Evolutionary conservation across 2,797 vertebrate genomes (phyloP), one percentile per base, ranked within the genome.

Genomic region (Apogon talboti): DNA sequence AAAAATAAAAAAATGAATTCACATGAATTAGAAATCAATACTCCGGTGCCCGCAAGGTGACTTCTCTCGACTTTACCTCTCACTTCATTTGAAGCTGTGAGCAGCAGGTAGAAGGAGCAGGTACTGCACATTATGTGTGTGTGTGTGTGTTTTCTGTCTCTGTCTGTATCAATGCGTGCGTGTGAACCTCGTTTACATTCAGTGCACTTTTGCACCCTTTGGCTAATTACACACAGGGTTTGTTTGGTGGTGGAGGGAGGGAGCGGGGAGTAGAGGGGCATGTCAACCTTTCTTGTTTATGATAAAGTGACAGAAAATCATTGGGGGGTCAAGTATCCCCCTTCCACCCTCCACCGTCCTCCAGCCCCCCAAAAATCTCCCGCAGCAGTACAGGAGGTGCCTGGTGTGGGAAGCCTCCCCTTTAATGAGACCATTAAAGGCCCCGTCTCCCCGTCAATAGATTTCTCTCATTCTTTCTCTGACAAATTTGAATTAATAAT

Each of bases 401-500:
- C 83, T 74, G 72, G 75, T 90, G 87, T 87, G 86, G 80, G 86
- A 91, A 91, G 89, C 83, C 90, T 90, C 86, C 89, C 87, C 88
- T 88, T 93, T 93, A 95, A 95, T 93, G 91, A 94, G 94, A 90
- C 91, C 90, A 93, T 94, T 93, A 95, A 93, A 92, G 86, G 83
- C 78, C 82, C 90, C 90, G 90, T 94, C 88, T 89, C 88, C 82
- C 89, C 79, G 71, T 92, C 93, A 92, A 94, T 94, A 94, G 87
- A 91, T 92, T 91, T 92, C 91, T 91, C 90, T 93, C 89, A 91
- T 92, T 88, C 88, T 89, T 86, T 89, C 74, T 87, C 81, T 91
- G 90, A 93, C 91, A 95, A 94, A 94, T 93, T 92, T 94, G 89
- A 94, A 95, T 95, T 92, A 96, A 95, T 95, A 94, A 95, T 95